A percentile compares a stretch with the other conserved stretches of the same genome.
phyloP scores from a whole-genome alignment of 1,140 invertebrate species.

The Phortica variegata region DNA sequence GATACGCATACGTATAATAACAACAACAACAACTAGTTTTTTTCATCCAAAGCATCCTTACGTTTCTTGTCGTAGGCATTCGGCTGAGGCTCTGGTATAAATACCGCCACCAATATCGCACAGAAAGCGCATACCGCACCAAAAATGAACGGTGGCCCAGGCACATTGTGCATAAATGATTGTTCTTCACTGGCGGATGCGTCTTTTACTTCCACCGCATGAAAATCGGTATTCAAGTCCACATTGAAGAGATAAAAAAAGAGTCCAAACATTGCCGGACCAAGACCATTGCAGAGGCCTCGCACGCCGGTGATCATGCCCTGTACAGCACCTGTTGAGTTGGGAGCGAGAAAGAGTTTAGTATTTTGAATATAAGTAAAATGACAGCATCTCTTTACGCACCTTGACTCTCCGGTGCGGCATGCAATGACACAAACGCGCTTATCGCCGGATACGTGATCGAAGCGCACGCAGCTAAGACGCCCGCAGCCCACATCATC shows the following conservation, averaged over 20 bases:
- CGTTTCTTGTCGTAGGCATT: constrained; percentile 58
- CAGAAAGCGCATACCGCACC: constrained; percentile 95
- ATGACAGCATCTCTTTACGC: constrained; percentile 7
- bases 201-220: constrained; percentile 38
- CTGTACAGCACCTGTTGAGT: constrained; percentile 83
- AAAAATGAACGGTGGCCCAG: constrained; percentile 99
- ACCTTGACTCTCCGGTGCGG: constrained; percentile 94
- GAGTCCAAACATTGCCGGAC: constrained; percentile 94
- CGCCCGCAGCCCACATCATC: constrained; percentile 99
- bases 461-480: constrained; percentile 90
- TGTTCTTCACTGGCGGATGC: constrained; percentile 35
- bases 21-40: no score
- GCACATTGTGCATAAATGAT: constrained; percentile 71
- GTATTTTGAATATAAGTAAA: background rate
- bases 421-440: constrained; percentile 96
- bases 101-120: constrained; percentile 88
- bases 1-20: no score
- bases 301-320: constrained; percentile 97
- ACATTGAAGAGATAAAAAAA: constrained; percentile 99
- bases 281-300: constrained; percentile 89
- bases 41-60: constrained; percentile 30
- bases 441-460: constrained; percentile 99
- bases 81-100: constrained; percentile 77
- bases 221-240: constrained; percentile 79
- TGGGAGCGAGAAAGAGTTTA: background rate